Evolutionary conservation across 2,797 vertebrate genomes (phyloP).

Genomic region (Pseudomugil tenellus): DNA sequence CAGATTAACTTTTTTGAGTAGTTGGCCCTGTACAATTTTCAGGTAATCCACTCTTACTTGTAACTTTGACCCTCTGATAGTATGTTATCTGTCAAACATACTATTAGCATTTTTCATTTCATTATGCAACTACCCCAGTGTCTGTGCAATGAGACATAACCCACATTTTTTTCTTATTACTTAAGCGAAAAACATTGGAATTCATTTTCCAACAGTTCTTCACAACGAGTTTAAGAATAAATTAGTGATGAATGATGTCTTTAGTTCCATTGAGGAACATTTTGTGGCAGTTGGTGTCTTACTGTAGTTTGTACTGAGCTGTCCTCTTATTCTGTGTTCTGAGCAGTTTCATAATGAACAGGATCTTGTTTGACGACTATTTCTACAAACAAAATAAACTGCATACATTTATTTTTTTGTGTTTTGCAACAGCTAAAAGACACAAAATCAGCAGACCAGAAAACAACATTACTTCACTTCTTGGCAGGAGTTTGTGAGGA

Average conservation of each 20-base stretch:
- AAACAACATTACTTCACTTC: slow-evolving; percentile 94
- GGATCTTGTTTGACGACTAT: background rate
- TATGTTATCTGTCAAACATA: background rate
- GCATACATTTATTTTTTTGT: slow-evolving; percentile 13
- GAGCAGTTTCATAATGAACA: background rate
- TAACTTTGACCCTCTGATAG: background rate
- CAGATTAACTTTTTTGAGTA: too few species aligned
- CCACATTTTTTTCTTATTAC: background rate
- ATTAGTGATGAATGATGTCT: background rate
- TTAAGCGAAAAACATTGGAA: too few species aligned
- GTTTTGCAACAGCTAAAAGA: slow-evolving; percentile 88
- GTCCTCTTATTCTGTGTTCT: background rate
- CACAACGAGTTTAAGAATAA: too few species aligned
- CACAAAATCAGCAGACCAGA: slow-evolving; percentile 94
- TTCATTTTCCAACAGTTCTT: too few species aligned
- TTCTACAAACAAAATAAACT: background rate
- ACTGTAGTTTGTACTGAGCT: background rate
- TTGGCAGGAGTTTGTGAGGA: slow-evolving; percentile 93
- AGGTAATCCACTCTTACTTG: background rate
- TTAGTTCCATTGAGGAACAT: background rate
- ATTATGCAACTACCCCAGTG: background rate
- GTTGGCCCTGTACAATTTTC: too few species aligned
- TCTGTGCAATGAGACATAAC: background rate
- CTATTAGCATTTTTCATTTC: background rate
- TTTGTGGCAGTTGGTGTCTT: background rate